A percentile compares a stretch with the other conserved stretches of the same genome.
phyloP scores from a whole-genome alignment of 2,113 vertebrate species.

The Pteronura brasiliensis region DNA sequence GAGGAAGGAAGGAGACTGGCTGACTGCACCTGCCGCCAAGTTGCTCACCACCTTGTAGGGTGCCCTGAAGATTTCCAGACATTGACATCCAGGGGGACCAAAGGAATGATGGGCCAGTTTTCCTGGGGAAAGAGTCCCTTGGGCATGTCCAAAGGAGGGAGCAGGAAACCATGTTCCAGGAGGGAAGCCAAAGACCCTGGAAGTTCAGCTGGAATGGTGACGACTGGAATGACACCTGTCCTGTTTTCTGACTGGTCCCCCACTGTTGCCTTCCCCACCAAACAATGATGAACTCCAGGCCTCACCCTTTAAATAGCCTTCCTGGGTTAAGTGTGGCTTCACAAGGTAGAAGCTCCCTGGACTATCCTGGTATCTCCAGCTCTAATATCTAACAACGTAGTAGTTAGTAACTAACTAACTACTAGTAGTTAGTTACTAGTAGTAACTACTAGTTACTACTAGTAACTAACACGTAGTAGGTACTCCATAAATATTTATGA shows the following conservation, averaged over 20 bases:
- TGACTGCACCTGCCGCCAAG: too few species aligned
- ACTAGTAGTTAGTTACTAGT: too few species aligned
- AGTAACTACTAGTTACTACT: too few species aligned
- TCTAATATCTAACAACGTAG: neutral
- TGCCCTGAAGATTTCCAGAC: neutral
- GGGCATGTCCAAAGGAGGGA: neutral
- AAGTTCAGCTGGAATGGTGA: neutral
- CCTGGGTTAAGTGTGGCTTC: neutral
- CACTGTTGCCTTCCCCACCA: too few species aligned
- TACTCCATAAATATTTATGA: neutral
- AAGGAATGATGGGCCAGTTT: neutral
- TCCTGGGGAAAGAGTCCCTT: neutral
- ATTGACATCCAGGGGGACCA: neutral
- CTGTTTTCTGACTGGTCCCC: neutral
- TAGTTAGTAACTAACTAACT: too few species aligned
- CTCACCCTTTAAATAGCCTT: neutral
- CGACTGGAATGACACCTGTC: too few species aligned
- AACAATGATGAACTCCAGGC: too few species aligned
- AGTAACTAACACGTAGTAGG: neutral
- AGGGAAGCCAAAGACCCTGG: neutral
- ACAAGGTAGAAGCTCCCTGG: neutral
- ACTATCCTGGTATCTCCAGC: neutral
- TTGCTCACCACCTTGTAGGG: neutral
- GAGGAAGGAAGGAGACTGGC: neutral
- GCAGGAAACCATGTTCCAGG: neutral